These are phyloP conservation scores for Cotesia typhae DNA, from an alignment of 1,140 invertebrate genomes.

Conservation along the genomic window DNA sequence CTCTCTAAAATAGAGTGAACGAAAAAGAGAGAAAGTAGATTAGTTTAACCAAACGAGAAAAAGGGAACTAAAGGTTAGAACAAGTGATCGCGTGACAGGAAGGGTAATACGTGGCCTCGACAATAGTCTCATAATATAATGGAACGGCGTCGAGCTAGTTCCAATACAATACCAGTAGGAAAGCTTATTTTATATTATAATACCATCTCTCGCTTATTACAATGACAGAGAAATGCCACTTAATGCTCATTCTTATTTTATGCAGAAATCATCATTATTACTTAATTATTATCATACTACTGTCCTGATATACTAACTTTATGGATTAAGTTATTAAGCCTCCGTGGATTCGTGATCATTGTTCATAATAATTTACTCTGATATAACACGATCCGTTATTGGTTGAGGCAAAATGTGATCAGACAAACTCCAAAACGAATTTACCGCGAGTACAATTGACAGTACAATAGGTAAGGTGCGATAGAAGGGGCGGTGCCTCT, in stretches of 20 bases:
- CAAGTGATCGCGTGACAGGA: constrained; percentile 56
- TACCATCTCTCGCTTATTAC: constrained; percentile 8
- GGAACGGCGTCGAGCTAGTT: constrained; percentile 47
- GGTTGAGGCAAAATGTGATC: neutral
- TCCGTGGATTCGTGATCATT: too few species aligned
- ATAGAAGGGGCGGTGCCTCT: constrained; percentile 17
- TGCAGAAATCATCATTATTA: constrained; percentile 18
- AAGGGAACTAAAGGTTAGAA: constrained; percentile 25
- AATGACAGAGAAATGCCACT: constrained; percentile 32
- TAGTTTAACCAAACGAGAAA: neutral
- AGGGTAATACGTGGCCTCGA: constrained; percentile 46
- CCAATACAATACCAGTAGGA: neutral
- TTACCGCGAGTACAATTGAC: constrained; percentile 10
- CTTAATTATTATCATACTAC: too few species aligned
- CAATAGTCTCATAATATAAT: constrained; percentile 57
- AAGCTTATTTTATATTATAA: constrained; percentile 36
- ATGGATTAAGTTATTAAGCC: too few species aligned
- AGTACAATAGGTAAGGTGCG: neutral
- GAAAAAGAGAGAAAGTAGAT: neutral
- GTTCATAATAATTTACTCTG: too few species aligned
- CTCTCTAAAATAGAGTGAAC: neutral
- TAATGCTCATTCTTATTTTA: neutral
- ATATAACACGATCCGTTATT: constrained; percentile 2
- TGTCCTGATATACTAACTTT: too few species aligned
- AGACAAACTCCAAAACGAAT: constrained; percentile 19